Conservation (phyloP, 1,140 invertebrate genomes). For the Pogonomyrmex californicus region DNA sequence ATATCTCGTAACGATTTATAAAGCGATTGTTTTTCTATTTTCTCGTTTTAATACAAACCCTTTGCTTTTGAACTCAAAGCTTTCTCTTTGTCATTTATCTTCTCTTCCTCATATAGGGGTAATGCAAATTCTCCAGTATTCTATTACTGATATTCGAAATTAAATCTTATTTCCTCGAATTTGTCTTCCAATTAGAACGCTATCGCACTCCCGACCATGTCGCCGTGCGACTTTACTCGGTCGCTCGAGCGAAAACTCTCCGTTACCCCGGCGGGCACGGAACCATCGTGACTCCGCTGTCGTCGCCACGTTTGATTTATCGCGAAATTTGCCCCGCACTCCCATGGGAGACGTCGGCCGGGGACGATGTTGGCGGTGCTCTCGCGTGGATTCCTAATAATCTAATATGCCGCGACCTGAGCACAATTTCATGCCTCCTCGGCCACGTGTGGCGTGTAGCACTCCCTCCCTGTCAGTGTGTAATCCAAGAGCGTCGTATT, state of each 20-base stretch:
- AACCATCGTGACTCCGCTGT: slow-evolving; percentile 33
- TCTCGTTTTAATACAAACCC: neutral
- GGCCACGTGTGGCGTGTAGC: slow-evolving; percentile 51
- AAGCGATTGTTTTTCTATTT: neutral
- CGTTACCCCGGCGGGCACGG: slow-evolving; percentile 41
- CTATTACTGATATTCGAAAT: slow-evolving; percentile 7
- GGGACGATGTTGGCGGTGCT: slow-evolving; percentile 45
- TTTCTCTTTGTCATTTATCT: neutral
- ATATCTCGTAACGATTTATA: neutral
- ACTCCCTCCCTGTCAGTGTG: slow-evolving; percentile 19
- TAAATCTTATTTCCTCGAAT: slow-evolving; percentile 9
- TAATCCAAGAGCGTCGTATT: slow-evolving; percentile 55
- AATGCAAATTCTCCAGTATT: neutral
- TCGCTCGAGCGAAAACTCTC: slow-evolving; percentile 56
- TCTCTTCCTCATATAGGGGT: neutral
- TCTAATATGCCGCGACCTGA: slow-evolving; percentile 73
- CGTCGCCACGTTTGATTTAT: slow-evolving; percentile 71
- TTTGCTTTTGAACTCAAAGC: neutral
- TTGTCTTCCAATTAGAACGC: slow-evolving; percentile 35
- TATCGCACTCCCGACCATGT: neutral
- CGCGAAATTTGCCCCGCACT: slow-evolving; percentile 61
- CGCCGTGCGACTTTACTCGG: slow-evolving; percentile 59
- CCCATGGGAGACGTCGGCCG: slow-evolving; percentile 29
- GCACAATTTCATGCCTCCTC: slow-evolving; percentile 78
- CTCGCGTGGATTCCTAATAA: slow-evolving; percentile 71